phyloP scores from a whole-genome alignment of 1,140 invertebrate species.

The Orchestia grillus region DNA sequence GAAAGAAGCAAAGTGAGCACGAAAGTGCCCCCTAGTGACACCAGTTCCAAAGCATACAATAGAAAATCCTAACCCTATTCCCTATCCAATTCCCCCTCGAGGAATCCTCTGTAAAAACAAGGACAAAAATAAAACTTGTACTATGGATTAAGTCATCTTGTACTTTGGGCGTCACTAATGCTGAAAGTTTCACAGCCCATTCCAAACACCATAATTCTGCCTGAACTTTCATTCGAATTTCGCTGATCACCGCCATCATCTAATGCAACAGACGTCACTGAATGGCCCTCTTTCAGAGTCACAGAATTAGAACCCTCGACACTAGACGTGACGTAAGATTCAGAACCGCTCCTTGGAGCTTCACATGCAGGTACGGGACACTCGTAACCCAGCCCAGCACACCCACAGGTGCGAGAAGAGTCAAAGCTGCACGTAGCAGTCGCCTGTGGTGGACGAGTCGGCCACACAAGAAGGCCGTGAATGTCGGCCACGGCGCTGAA shows the following conservation, averaged over 20 bases:
- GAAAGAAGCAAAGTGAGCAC: too few species aligned
- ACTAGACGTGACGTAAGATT: background rate
- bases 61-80: too few species aligned
- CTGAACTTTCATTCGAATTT: background rate
- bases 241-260: background rate
- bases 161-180: background rate
- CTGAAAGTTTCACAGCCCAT: background rate
- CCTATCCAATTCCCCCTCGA: too few species aligned
- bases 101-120: too few species aligned
- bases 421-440: background rate
- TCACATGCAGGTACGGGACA: background rate
- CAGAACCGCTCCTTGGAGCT: background rate
- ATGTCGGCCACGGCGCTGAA: conserved; percentile 19
- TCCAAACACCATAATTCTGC: conserved; percentile 17
- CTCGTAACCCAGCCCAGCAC: background rate
- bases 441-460: background rate
- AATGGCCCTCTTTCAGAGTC: background rate
- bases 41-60: too few species aligned
- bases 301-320: background rate
- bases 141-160: background rate
- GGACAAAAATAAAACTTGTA: background rate
- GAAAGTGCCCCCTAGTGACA: too few species aligned
- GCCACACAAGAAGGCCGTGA: conserved; percentile 1
- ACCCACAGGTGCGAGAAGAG: background rate
- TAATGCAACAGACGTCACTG: background rate